Evolutionary conservation across 2,888 invertebrate genomes (phyloP), one percentile per base, ranked within the genome.

Genomic region (Cybosia mesomella): DNA sequence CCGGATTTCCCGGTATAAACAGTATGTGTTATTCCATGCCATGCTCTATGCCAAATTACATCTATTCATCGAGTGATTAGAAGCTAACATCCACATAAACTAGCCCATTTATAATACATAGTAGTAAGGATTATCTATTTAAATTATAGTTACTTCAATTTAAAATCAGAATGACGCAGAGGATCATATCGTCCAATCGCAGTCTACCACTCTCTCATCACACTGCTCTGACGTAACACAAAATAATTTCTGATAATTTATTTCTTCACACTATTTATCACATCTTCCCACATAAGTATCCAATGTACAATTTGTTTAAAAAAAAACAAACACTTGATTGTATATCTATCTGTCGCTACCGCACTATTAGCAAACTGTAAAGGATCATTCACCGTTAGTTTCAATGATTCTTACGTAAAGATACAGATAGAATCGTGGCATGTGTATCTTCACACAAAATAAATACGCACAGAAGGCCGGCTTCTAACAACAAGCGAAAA

Each of bases 311-410:
- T 43, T 55, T 62, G 15, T 59, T 61, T 62, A 24, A 28, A 49
- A 61, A 66, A 72, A 64, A 57, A 69, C 61, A 72, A 62, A 64
- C 63, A 39, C 39, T 58, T 61, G 60, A 57, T 66, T 73, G 62
- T 73, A 21, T 67, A 59, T 63, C 1, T 24, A 63, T 65, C 68
- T 69, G 57, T 71, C 68, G 55, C 67, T 73, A 54, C 24, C 11
- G 58, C 11, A 15, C 36, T 66, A 68, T 73, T 70, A 73, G 59
- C 32, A 21, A 21, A 22, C 55, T 66, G 53, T 53, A 34, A 54
- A 59, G 43, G 24, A 36, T 67, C 36, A 55, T 66, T 60, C 58
- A 28, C 34, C 13, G 24, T 55, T 24, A 24, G 32, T 32, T n/a
- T 32, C 28, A 58, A 34, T 58, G 28, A 32, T 58, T 58, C 32